These are phyloP conservation scores for Tenebrio molitor DNA, from an alignment of 1,140 invertebrate genomes.

Conservation along the genomic window DNA sequence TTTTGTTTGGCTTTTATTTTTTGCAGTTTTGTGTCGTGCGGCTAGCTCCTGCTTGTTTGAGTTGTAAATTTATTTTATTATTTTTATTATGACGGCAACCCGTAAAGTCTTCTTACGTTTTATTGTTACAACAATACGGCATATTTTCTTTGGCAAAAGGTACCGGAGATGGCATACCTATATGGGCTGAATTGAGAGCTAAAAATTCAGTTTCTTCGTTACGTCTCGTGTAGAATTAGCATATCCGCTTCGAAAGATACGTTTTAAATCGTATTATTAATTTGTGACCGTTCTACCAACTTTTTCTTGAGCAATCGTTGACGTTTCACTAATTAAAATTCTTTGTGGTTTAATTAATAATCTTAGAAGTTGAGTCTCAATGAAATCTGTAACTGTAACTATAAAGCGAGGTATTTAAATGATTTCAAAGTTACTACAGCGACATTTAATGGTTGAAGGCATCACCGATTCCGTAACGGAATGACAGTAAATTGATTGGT, in stretches of 20 bases:
- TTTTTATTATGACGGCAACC: slow-evolving; percentile 28
- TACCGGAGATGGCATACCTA: too few relatives aligned
- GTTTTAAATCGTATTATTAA: slow-evolving; percentile 12
- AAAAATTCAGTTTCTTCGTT: background rate
- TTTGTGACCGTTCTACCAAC: slow-evolving; percentile 11
- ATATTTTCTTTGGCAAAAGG: too few relatives aligned
- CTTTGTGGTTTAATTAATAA: slow-evolving; percentile 35
- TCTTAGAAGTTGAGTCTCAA: slow-evolving; percentile 19
- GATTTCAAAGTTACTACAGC: slow-evolving; percentile 10
- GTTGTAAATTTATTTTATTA: slow-evolving; percentile 40
- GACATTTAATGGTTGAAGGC: slow-evolving; percentile 19
- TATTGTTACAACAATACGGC: slow-evolving; percentile 18
- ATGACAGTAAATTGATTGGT: slow-evolving; percentile 28
- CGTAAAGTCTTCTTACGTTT: slow-evolving; percentile 14
- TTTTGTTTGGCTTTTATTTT: slow-evolving; percentile 47
- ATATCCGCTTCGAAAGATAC: slow-evolving; percentile 5
- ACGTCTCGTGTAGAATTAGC: slow-evolving; percentile 8
- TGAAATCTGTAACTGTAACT: slow-evolving; percentile 39
- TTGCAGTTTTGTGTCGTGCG: slow-evolving; percentile 35
- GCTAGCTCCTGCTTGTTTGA: slow-evolving; percentile 43
- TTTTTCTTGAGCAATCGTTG: slow-evolving; percentile 25
- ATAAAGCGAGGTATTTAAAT: slow-evolving; percentile 30
- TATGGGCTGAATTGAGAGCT: too few relatives aligned
- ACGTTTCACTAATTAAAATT: slow-evolving; percentile 33
- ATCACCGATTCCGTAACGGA: slow-evolving; percentile 30